These are phyloP conservation scores for cat (Felis catus) DNA, from an alignment of 2,113 vertebrate species.

Conservation along the genomic window F.catus_Fca126_mat1.0 CM031413.1:90749501-90750000, in stretches of 20 bases:
- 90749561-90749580: not conserved
- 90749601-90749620: not conserved
- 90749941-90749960: not conserved
- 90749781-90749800: not conserved
- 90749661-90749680: not conserved
- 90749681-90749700: not conserved
- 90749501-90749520: not conserved
- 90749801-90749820: not conserved
- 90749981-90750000: not conserved
- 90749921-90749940: not conserved
- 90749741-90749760: constrained; percentile 26
- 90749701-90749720: not conserved
- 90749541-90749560: not conserved
- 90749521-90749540: not conserved
- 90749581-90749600: not conserved
- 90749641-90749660: not conserved
- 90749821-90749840: not conserved
- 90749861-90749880: not conserved
- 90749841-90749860: not conserved
- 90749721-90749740: not conserved
- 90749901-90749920: not conserved
- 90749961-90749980: not conserved
- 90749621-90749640: not conserved
- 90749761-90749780: not conserved
- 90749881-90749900: not conserved